These are phyloP conservation scores for Felis chaus DNA, from an alignment of 2,113 vertebrate species.

Conservation along the genomic window DNA sequence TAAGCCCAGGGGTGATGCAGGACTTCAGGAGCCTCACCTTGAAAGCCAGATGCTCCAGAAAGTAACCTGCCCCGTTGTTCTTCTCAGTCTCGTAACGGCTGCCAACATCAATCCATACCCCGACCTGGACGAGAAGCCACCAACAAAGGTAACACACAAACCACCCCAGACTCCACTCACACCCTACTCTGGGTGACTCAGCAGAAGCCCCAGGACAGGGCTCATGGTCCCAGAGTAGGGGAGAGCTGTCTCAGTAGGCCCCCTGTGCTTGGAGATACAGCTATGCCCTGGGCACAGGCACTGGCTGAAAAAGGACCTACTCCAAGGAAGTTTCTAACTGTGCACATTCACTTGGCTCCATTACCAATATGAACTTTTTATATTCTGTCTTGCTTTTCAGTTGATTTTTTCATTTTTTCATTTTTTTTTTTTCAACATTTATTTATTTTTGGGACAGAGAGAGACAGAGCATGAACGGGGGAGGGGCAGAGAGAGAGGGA, in stretches of 20 bases:
- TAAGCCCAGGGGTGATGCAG: neutral
- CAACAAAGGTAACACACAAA: neutral
- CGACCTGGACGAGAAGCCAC: conserved; percentile 87
- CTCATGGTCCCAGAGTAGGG: neutral
- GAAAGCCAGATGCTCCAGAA: conserved; percentile 96
- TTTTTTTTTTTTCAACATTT: too few relatives aligned
- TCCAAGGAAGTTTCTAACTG: neutral
- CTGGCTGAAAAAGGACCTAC: neutral
- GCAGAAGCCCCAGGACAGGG: neutral
- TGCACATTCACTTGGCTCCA: neutral
- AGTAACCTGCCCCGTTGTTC: conserved; percentile 93
- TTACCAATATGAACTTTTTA: neutral
- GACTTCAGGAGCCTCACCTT: conserved; percentile 86
- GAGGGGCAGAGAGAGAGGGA: too few relatives aligned
- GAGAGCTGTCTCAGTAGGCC: neutral
- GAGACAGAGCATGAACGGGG: too few relatives aligned
- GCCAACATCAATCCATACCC: conserved; percentile 92
- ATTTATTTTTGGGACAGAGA: too few relatives aligned
- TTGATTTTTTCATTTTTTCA: neutral
- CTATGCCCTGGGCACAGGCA: neutral
- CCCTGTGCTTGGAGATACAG: neutral
- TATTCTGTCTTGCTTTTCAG: neutral
- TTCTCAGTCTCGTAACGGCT: conserved; percentile 93
- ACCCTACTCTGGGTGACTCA: neutral
- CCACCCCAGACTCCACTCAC: neutral